Evolutionary conservation across 2,888 invertebrate genomes (phyloP).

Genomic region (Xestia xanthographa): DNA sequence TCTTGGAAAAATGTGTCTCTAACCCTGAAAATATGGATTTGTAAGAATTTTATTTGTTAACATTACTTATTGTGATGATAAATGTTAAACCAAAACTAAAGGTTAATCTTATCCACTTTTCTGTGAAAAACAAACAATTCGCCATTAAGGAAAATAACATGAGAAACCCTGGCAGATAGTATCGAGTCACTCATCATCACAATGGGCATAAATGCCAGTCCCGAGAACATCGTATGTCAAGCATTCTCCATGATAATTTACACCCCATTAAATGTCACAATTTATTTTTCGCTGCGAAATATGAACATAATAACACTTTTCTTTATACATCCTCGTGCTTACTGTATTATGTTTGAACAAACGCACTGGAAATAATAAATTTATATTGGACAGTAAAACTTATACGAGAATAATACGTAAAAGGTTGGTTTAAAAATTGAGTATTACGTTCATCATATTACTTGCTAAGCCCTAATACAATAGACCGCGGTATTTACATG

Average conservation of each 20-base stretch:
- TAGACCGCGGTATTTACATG: no score
- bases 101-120: background rate
- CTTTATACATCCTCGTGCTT: background rate
- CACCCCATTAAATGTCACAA: slow-evolving; percentile 42
- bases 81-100: background rate
- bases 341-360: background rate
- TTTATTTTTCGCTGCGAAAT: slow-evolving; percentile 6
- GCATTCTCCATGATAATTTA: slow-evolving; percentile 42
- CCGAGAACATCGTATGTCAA: slow-evolving; percentile 29
- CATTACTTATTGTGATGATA: background rate
- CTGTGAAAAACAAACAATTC: background rate
- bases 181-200: slow-evolving; percentile 20
- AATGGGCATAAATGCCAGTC: slow-evolving; percentile 17
- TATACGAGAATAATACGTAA: background rate
- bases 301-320: slow-evolving; percentile 1
- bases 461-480: background rate
- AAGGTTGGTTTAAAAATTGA: background rate
- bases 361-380: background rate
- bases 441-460: background rate
- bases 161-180: slow-evolving; percentile 1
- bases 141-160: slow-evolving; percentile 32
- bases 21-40: background rate
- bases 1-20: slow-evolving; percentile 16
- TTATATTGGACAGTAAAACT: background rate
- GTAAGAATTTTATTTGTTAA: background rate